Evolutionary conservation across 2,797 vertebrate species (phyloP), one percentile per base, ranked within the genome.

Genomic region (Macrochelys suwanniensis): DNA sequence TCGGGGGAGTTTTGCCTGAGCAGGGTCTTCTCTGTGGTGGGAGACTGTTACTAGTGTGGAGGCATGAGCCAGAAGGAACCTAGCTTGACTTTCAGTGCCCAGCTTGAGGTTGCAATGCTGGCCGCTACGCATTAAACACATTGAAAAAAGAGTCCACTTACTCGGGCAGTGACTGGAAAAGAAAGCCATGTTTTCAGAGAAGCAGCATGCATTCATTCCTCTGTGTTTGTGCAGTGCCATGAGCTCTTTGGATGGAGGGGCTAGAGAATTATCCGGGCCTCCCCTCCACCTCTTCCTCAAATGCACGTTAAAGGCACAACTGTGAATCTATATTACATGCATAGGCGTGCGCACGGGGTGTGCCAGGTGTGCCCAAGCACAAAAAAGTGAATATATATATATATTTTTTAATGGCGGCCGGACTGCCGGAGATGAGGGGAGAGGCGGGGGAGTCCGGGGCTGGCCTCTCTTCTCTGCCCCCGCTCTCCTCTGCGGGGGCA

Each of bases 221-320:
- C 31, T 84, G 25, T 0, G 0, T 12, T 15, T 0, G 1, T 16
- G 13, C 79, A 26, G 31, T 0, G 0, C 25, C 31, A 28, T 42
- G 7, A 5, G 49, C 15, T 82, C 21, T 31, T 71, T 49, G 4
- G 3, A 3, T 0, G 1, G 56, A 61, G 4, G 28, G 42, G 28
- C 17, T 49, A 21, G 31, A 61, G 28, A 47, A 33, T 5, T 7
- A 23, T 2, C 28, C 4, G 54, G 33, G 4, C 21, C 45, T 5
- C 28, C 78, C 28, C 78, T 26, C 5, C 54, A 26, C 79, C 28
- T 76, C 50, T 79, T 0, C 0, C 12, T 53, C 74, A 47, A 6
- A 26, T 31, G 23, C 12, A 47, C 5, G 4, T 76, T 76, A 76
- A 47, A 23, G 21, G 33, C 0, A 0, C 1, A 42, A 33, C 28